phyloP scores from a whole-genome alignment of 2,113 vertebrate species.

The Zingel zingel region DNA sequence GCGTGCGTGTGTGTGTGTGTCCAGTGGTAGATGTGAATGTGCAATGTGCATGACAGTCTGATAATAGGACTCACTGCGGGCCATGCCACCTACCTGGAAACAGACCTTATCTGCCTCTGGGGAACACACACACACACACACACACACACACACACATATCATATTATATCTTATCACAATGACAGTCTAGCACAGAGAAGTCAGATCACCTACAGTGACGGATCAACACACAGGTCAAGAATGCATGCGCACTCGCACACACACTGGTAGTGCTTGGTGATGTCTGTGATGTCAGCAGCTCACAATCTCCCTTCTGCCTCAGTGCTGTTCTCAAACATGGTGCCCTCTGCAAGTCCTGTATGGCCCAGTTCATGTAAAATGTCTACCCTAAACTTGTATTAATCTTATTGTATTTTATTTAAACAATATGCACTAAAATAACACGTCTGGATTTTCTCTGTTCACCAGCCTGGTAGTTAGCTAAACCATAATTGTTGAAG shows the following conservation, averaged over 20 bases:
- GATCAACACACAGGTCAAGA: constrained; percentile 60
- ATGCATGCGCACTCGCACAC: constrained; percentile 14
- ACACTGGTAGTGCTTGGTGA: constrained; percentile 9
- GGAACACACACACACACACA: constrained; percentile 44
- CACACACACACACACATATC: constrained; percentile 26
- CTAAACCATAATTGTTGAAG: not conserved
- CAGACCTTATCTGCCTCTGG: constrained; percentile 66
- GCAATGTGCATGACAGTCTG: constrained; percentile 81
- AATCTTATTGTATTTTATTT: not conserved
- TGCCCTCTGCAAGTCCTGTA: not conserved
- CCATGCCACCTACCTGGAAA: constrained; percentile 62
- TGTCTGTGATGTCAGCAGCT: not conserved
- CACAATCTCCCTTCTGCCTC: constrained; percentile 9
- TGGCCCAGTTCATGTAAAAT: not conserved
- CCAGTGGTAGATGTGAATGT: constrained; percentile 54
- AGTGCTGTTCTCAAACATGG: not conserved
- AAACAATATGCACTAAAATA: not conserved
- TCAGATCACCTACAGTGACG: constrained; percentile 76
- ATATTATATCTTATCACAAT: constrained; percentile 40
- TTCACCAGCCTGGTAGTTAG: not conserved
- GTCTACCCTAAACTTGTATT: not conserved
- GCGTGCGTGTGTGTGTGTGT: constrained; percentile 29
- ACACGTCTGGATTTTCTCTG: no score
- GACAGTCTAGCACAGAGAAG: constrained; percentile 59
- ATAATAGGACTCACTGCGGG: constrained; percentile 81